A percentile compares a stretch with the other conserved stretches of the same genome.
Conservation (phyloP, 64 coral and sea anemone genomes). For the Cladopsammia gracilis region DNA sequence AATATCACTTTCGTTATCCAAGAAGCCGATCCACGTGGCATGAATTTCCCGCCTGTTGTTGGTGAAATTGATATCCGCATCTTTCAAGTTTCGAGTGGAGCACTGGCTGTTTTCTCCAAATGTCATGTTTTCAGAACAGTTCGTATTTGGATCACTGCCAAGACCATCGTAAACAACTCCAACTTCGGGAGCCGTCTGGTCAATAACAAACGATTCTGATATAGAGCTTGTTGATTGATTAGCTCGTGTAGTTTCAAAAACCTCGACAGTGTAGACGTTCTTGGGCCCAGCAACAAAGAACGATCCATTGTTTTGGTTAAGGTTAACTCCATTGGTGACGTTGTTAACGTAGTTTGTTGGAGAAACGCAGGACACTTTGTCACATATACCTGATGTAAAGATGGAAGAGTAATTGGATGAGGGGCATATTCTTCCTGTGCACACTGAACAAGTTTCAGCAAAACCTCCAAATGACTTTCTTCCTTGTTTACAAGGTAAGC, state of each 20-base stretch:
- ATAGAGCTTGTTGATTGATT: constrained; percentile 44
- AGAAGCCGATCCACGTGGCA: constrained; percentile 85
- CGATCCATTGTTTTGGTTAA: not conserved
- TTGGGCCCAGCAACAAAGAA: constrained; percentile 63
- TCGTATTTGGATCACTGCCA: constrained; percentile 70
- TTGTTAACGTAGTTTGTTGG: constrained; percentile 5
- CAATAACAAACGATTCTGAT: constrained; percentile 81
- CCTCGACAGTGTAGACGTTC: constrained; percentile 68
- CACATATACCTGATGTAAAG: constrained; percentile 42
- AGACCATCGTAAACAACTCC: constrained; percentile 87
- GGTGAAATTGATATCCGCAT: constrained; percentile 85
- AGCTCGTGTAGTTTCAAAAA: constrained; percentile 70
- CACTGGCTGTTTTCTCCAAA: constrained; percentile 90
- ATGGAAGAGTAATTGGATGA: constrained; percentile 12
- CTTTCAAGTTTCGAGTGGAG: constrained; percentile 83
- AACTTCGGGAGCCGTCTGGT: constrained; percentile 62
- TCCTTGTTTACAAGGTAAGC: constrained; percentile 71
- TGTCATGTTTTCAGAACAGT: constrained; percentile 85
- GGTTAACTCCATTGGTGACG: not conserved
- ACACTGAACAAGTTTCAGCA: constrained; percentile 49
- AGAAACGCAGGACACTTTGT: constrained; percentile 29
- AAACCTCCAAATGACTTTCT: constrained; percentile 75
- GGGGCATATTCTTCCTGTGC: constrained; percentile 19
- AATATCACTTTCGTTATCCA: constrained; percentile 85
- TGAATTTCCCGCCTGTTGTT: constrained; percentile 77